These are phyloP conservation scores for Ophioninae sp. DNA, from an alignment of 2,888 invertebrate species.

Conservation along the genomic window DNA sequence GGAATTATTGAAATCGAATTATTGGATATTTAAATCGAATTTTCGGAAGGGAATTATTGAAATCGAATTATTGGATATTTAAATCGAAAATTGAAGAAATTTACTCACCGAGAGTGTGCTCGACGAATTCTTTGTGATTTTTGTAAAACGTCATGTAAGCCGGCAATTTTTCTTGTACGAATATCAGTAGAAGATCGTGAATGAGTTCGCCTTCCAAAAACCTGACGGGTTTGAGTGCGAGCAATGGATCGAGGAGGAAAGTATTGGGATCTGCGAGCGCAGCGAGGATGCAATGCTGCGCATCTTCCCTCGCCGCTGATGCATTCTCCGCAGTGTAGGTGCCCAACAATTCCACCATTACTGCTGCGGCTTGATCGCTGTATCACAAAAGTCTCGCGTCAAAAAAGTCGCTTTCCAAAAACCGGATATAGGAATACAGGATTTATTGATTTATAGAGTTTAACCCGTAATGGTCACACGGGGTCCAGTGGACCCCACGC, in stretches of 20 bases:
- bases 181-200: slow-evolving; percentile 95
- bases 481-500: too few relatives aligned
- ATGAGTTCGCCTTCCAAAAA: slow-evolving; percentile 97
- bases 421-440: too few relatives aligned
- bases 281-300: slow-evolving; percentile 96
- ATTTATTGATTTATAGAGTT: too few relatives aligned
- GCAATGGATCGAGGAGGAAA: slow-evolving; percentile 96
- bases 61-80: too few relatives aligned
- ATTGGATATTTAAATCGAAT: too few relatives aligned
- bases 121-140: slow-evolving; percentile 95
- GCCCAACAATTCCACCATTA: slow-evolving; percentile 97
- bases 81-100: slow-evolving; percentile 21
- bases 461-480: too few relatives aligned
- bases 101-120: slow-evolving; percentile 81
- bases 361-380: slow-evolving; percentile 95
- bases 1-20: too few relatives aligned
- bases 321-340: slow-evolving; percentile 99
- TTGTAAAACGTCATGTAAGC: slow-evolving; percentile 96
- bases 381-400: slow-evolving; percentile 63
- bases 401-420: neutral
- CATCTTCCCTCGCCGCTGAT: slow-evolving; percentile 97
- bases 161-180: slow-evolving; percentile 96
- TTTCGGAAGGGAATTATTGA: too few relatives aligned
- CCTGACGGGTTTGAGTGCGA: slow-evolving; percentile 96
- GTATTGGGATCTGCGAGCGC: slow-evolving; percentile 97